phyloP scores from a whole-genome alignment of 2,113 vertebrate species.

The Sphyrna mokarran region DNA sequence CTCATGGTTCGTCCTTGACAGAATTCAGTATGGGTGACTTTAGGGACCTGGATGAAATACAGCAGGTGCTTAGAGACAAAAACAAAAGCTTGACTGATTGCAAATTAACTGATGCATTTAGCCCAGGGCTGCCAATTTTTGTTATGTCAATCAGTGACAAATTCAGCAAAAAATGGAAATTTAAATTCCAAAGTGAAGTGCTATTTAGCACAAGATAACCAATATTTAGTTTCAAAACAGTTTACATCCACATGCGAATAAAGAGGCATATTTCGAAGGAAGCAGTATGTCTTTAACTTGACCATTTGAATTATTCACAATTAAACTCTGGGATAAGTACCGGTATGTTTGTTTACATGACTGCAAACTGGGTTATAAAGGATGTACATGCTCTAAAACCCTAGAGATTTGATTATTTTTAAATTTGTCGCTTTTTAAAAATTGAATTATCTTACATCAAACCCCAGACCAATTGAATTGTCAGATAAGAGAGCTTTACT shows the following conservation, averaged over 20 bases:
- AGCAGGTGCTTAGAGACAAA: slow-evolving; percentile 29
- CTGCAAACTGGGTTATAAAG: neutral
- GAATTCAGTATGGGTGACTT: slow-evolving; percentile 93
- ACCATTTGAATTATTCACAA: slow-evolving; percentile 14
- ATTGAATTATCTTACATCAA: neutral
- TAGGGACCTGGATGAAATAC: slow-evolving; percentile 68
- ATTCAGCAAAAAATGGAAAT: neutral
- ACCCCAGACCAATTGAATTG: neutral
- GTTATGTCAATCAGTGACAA: slow-evolving; percentile 1
- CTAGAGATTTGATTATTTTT: neutral
- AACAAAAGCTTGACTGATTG: slow-evolving; percentile 32
- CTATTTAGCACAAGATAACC: neutral
- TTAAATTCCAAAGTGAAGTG: neutral
- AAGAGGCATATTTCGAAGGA: neutral
- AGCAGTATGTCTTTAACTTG: neutral
- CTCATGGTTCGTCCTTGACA: slow-evolving; percentile 96
- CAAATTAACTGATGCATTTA: neutral
- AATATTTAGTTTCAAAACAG: neutral
- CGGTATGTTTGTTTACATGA: neutral
- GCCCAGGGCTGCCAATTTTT: neutral
- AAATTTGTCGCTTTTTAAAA: neutral
- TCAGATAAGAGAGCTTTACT: neutral
- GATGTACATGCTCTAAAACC: neutral
- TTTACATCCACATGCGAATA: neutral
- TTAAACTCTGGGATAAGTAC: neutral